Conservation (phyloP, 1,140 invertebrate species). For the Sinella curviseta region DNA sequence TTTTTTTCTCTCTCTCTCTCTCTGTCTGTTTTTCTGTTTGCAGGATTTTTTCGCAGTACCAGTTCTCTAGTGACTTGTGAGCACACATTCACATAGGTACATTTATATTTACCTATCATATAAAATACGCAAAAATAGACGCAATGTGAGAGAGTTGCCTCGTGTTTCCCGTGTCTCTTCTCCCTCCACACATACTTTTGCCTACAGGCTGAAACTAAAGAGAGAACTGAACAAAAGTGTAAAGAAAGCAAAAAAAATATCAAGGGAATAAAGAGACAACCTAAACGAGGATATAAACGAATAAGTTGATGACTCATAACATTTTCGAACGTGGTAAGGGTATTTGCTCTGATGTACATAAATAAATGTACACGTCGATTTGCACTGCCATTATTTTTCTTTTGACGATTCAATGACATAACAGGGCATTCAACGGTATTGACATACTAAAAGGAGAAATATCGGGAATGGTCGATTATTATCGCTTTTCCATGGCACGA, state of each 20-base stretch:
- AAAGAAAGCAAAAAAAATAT: conserved; percentile 7
- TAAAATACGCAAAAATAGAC: too few relatives aligned
- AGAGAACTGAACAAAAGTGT: conserved; percentile 1
- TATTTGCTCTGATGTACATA: too few relatives aligned
- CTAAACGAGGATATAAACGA: neutral
- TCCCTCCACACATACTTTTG: neutral
- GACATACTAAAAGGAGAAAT: neutral
- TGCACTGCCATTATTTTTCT: too few relatives aligned
- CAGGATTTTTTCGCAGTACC: too few relatives aligned
- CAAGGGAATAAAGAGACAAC: neutral
- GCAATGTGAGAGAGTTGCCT: neutral
- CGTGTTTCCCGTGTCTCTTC: too few relatives aligned
- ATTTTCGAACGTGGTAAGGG: too few relatives aligned
- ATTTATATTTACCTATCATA: neutral
- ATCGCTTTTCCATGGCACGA: too few relatives aligned
- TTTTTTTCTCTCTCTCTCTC: too few relatives aligned
- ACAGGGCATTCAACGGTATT: neutral
- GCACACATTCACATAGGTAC: neutral
- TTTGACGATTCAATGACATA: neutral
- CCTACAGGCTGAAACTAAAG: neutral
- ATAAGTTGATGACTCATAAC: conserved; percentile 1
- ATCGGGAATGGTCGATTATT: neutral
- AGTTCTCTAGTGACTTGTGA: too few relatives aligned
- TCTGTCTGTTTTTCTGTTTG: too few relatives aligned
- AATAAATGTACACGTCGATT: too few relatives aligned